Evolutionary conservation across 2,888 invertebrate genomes (phyloP).

Genomic region (Drosophila mimetica): DNA sequence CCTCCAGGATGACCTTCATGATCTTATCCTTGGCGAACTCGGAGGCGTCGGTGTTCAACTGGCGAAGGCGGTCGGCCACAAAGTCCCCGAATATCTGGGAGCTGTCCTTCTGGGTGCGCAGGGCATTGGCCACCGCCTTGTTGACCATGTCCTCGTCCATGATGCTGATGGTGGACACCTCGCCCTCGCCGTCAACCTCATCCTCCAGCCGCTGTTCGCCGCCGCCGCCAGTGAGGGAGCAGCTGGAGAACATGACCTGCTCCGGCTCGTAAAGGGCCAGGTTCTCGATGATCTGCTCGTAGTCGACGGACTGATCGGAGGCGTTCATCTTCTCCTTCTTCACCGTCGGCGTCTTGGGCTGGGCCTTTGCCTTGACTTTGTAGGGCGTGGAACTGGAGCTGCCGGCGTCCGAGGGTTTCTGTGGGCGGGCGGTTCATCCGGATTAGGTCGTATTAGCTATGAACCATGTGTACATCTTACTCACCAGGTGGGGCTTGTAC

Average conservation of each 20-base stretch:
- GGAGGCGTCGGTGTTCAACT: slow-evolving; percentile 48
- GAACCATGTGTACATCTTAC: too few relatives aligned
- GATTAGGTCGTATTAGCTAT: too few relatives aligned
- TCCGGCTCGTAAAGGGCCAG: slow-evolving; percentile 64
- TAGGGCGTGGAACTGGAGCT: neutral
- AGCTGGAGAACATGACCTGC: slow-evolving; percentile 58
- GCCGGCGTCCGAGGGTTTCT: slow-evolving; percentile 1
- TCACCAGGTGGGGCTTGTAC: slow-evolving; percentile 33
- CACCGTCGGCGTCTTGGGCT: neutral
- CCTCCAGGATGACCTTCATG: slow-evolving; percentile 59
- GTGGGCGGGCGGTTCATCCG: too few relatives aligned
- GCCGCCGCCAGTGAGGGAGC: slow-evolving; percentile 6
- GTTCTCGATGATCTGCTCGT: slow-evolving; percentile 65
- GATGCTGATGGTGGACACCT: slow-evolving; percentile 7
- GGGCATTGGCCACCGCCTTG: slow-evolving; percentile 59
- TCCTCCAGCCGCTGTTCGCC: slow-evolving; percentile 24
- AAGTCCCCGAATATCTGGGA: slow-evolving; percentile 65
- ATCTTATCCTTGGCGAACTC: slow-evolving; percentile 67
- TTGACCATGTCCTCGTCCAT: slow-evolving; percentile 60
- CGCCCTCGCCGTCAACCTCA: slow-evolving; percentile 26
- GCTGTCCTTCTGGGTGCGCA: slow-evolving; percentile 52
- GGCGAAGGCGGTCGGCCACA: slow-evolving; percentile 62
- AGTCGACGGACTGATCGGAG: slow-evolving; percentile 45
- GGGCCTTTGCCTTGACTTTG: slow-evolving; percentile 6
- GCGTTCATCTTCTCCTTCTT: slow-evolving; percentile 1